Evolutionary conservation across 2,888 invertebrate genomes (phyloP).

Genomic region (Lottia gigantea): DNA sequence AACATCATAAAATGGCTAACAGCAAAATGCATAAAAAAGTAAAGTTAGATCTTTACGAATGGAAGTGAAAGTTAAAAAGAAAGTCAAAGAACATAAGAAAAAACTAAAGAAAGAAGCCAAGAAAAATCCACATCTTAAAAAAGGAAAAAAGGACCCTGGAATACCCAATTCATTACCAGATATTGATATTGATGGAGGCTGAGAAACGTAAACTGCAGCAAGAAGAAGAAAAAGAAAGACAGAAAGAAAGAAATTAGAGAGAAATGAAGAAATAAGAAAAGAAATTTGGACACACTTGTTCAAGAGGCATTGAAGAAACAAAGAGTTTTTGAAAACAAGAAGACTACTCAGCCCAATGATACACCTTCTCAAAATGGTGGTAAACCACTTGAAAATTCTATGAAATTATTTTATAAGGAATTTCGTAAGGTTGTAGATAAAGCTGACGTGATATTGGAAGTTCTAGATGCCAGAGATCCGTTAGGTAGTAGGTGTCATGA

Average conservation of each 20-base stretch:
- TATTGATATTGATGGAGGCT: conserved; percentile 91
- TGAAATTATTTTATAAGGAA: conserved; percentile 91
- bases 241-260: conserved; percentile 45
- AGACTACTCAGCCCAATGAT: neutral
- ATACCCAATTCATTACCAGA: conserved; percentile 96
- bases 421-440: conserved; percentile 93
- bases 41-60: conserved; percentile 58
- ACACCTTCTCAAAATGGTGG: conserved; percentile 29
- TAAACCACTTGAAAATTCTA: conserved; percentile 73
- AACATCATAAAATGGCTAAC: neutral
- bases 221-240: too few species aligned
- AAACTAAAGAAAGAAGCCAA: conserved; percentile 83
- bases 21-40: conserved; percentile 41
- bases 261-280: conserved; percentile 51
- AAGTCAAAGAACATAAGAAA: conserved; percentile 85
- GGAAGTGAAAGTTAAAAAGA: conserved; percentile 63
- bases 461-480: conserved; percentile 95
- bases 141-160: conserved; percentile 63
- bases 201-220: conserved; percentile 63
- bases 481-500: conserved; percentile 83
- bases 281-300: conserved; percentile 57
- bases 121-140: conserved; percentile 73
- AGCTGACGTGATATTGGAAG: conserved; percentile 93
- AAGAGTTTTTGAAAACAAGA: conserved; percentile 68
- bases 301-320: conserved; percentile 64